Evolutionary conservation across 2,888 invertebrate species (phyloP).

Genomic region (Aspidiotus rigidus): DNA sequence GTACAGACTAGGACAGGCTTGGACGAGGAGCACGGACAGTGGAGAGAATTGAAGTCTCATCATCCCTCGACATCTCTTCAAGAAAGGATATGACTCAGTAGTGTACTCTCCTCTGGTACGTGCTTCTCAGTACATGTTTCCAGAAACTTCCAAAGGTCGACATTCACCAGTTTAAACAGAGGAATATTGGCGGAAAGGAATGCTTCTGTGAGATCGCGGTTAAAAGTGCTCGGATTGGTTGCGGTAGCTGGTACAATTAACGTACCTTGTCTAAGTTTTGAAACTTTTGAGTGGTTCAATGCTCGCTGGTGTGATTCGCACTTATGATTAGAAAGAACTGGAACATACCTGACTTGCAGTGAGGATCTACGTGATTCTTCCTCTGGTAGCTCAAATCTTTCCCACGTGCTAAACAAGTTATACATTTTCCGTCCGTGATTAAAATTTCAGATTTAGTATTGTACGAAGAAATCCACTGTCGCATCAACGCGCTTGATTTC

Average conservation of each 20-base stretch:
- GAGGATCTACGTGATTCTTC: too few species aligned
- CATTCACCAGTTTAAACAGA: background rate
- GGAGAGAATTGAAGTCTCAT: too few species aligned
- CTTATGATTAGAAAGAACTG: background rate
- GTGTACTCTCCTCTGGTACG: background rate
- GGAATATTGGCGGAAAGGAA: conserved; percentile 4
- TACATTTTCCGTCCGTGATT: background rate
- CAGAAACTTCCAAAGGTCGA: background rate
- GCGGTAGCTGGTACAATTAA: background rate
- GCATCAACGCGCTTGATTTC: background rate
- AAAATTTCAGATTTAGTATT: background rate
- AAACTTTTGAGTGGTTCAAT: background rate
- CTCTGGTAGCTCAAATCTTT: too few species aligned
- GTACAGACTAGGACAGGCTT: too few species aligned
- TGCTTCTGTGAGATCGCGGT: background rate
- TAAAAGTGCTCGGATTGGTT: background rate
- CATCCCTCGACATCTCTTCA: too few species aligned
- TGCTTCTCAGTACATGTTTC: background rate
- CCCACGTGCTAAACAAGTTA: too few species aligned
- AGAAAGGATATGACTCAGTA: too few species aligned
- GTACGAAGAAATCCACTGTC: background rate
- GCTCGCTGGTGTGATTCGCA: background rate
- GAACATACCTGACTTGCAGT: background rate
- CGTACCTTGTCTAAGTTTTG: conserved; percentile 3
- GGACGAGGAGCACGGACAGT: too few species aligned